phyloP scores from a whole-genome alignment of 1,140 invertebrate genomes.

The Drosophila eugracilis region DNA sequence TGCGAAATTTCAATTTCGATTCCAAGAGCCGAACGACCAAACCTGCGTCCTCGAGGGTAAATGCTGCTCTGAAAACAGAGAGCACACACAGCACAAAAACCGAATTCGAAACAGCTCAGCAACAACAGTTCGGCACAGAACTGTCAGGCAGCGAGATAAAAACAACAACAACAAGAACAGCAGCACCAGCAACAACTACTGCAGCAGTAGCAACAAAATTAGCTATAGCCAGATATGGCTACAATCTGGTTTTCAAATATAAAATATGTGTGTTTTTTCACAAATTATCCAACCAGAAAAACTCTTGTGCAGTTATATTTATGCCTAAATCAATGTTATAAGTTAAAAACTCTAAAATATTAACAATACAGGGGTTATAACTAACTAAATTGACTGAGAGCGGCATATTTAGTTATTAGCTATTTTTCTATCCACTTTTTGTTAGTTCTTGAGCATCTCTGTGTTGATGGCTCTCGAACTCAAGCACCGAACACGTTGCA shows the following conservation, averaged over 20 bases:
- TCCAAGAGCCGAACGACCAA: slow-evolving; percentile 43
- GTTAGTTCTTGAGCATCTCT: slow-evolving; percentile 4
- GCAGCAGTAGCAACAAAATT: neutral
- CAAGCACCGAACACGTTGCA: slow-evolving; percentile 12
- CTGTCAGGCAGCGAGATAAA: too few relatives aligned
- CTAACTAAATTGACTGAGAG: too few relatives aligned
- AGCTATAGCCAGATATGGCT: slow-evolving; percentile 4
- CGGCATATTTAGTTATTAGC: too few relatives aligned
- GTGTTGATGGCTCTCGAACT: slow-evolving; percentile 9
- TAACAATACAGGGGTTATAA: too few relatives aligned
- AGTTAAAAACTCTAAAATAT: too few relatives aligned
- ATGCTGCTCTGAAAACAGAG: slow-evolving; percentile 55
- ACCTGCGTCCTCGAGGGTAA: slow-evolving; percentile 66
- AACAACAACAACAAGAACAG: slow-evolving; percentile 21
- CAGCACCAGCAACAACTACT: neutral
- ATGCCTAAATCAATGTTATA: too few relatives aligned
- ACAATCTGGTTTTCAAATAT: too few relatives aligned
- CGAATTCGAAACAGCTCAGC: slow-evolving; percentile 61
- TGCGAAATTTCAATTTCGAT: slow-evolving; percentile 2
- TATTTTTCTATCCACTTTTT: neutral
- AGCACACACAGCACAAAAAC: slow-evolving; percentile 38
- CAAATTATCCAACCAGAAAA: too few relatives aligned
- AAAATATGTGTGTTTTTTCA: too few relatives aligned
- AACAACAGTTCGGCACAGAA: too few relatives aligned
- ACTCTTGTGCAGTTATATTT: too few relatives aligned